Evolutionary conservation across 64 coral and sea anemone species (phyloP), one percentile per base, ranked within the genome.

Genomic region (Hydrozoanthus tunicans): DNA sequence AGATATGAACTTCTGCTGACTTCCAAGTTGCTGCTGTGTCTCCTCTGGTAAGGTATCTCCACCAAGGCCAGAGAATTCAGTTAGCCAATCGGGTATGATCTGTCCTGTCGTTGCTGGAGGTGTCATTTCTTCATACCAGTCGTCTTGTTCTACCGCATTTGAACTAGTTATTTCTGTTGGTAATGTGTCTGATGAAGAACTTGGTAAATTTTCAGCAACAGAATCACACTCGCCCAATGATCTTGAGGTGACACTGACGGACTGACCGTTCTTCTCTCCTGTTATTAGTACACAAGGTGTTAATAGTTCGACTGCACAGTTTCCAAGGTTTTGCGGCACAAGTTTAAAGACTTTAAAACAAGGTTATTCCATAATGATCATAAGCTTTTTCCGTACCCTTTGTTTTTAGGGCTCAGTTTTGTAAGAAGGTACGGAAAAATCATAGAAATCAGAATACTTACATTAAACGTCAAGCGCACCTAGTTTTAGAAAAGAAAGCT

Each of bases 111-210:
- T 75, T 6, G 60, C 70, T 15, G 68, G 5, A 1, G 84, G 84
- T 9, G 70, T 73, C 13, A 88, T 88, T 73, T 88, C 84, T 26
- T 88, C 84, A 75, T 88, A 88, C 84, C 84, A 88, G 56, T 88
- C 84, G 51, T 88, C 68, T 43, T 74, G 84, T 26, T 88, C 84
- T n/a, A 73, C 84, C 9, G 55, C 68, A 61, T 59, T 86, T 25
- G 84, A 74, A 74, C 20, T 5, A 62, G 67, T 13, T 17, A 59
- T 51, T 56, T 88, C 84, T 51, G 68, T 13, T 27, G 24, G 14
- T 17, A 51, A 13, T 52, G 59, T 59, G 7, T 70, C 70, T 32
- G 26, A 74, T 58, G 84, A 58, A 14, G 56, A 25, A 51, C 84
- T 73, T 59, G 84, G 56, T 59, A 75, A 13, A 9, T 73, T 73